These are phyloP conservation scores for Cheilosia soror DNA, from an alignment of 2,888 invertebrate species.

Conservation along the genomic window DNA sequence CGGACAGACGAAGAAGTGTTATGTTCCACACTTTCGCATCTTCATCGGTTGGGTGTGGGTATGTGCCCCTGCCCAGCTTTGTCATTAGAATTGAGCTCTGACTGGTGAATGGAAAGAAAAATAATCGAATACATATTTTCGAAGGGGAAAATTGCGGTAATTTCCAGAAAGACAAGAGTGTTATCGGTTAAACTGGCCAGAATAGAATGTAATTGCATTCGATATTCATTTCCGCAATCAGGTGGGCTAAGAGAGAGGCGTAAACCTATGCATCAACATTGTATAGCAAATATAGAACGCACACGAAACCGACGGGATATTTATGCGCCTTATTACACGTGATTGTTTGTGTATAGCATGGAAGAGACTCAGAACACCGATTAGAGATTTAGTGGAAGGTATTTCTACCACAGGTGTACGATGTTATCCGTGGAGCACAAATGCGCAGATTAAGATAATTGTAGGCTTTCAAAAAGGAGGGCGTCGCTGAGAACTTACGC, in stretches of 20 bases:
- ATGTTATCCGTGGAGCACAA: slow-evolving; percentile 23
- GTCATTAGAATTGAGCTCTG: slow-evolving; percentile 60
- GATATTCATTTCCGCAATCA: slow-evolving; percentile 62
- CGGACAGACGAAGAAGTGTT: slow-evolving; percentile 34
- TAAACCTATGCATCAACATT: slow-evolving; percentile 25
- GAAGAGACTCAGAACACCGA: slow-evolving; percentile 12
- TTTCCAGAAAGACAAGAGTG: slow-evolving; percentile 10
- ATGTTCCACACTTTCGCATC: slow-evolving; percentile 65
- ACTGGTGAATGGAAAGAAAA: slow-evolving; percentile 15
- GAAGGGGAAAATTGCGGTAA: not conserved
- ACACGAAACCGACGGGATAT: slow-evolving; percentile 52
- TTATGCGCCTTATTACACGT: slow-evolving; percentile 53
- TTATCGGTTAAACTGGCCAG: slow-evolving; percentile 1
- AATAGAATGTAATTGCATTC: slow-evolving; percentile 57
- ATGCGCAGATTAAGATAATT: slow-evolving; percentile 60
- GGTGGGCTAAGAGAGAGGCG: slow-evolving; percentile 1
- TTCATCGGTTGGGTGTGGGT: slow-evolving; percentile 3
- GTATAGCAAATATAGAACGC: slow-evolving; percentile 24
- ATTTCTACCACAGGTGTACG: slow-evolving; percentile 49
- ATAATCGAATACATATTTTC: slow-evolving; percentile 11
- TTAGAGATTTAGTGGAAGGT: slow-evolving; percentile 45
- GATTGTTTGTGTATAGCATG: slow-evolving; percentile 40
- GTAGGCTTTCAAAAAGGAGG: slow-evolving; percentile 19
- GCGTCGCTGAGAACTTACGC: slow-evolving; percentile 16
- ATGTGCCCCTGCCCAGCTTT: slow-evolving; percentile 23